Evolutionary conservation across 2,888 invertebrate genomes (phyloP), one percentile per base, ranked within the genome.

Genomic region (Stegophylla sp.): DNA sequence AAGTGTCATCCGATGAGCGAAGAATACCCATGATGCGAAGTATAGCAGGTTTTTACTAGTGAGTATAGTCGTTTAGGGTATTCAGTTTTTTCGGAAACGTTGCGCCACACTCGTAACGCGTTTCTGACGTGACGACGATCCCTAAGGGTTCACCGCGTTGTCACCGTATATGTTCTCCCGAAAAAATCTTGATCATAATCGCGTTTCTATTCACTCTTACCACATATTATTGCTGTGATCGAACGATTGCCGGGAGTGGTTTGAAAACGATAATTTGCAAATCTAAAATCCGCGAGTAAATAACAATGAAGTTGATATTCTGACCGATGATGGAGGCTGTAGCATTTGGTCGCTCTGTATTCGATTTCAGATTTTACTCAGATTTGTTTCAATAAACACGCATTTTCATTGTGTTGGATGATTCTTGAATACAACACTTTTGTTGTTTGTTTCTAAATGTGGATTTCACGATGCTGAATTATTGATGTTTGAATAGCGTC

Each of bases 401-500:
- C 53, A 10, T 20, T 53, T 20, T 53, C 23, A 20, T 23, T 7
- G 20, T 23, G 12, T 7, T 17, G n/a, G n/a, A 51, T 20, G 34
- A 34, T 56, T 10, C 20, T 26, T 0, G 5, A 61, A 28, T 28
- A 61, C 26, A 61, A 15, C 20, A n/a, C 53, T n/a, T 26, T 67
- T 67, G 17, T 67, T 67, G 17, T 26, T 69, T 10, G 23, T 17
- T 53, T 72, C 17, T 56, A 71, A 20, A 71, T 71, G 34, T 34
- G 1, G 20, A 69, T 34, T 69, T 69, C 15, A 53, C 34, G 51
- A 15, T 15, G n/a, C 13, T 43, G 10, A 12, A 9, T 10, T 45
- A 20, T 34, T 34, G 23, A 53, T 20, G 34, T 53, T 53, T 34
- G 71, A 53, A 20, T 4, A 34, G 53, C 15, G 20, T 12, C 15